Percentiles rank a stretch among this genome's conserved stretches.
Conservation (phyloP, 2,797 vertebrate genomes). For the Crypturellus tataupa region DNA sequence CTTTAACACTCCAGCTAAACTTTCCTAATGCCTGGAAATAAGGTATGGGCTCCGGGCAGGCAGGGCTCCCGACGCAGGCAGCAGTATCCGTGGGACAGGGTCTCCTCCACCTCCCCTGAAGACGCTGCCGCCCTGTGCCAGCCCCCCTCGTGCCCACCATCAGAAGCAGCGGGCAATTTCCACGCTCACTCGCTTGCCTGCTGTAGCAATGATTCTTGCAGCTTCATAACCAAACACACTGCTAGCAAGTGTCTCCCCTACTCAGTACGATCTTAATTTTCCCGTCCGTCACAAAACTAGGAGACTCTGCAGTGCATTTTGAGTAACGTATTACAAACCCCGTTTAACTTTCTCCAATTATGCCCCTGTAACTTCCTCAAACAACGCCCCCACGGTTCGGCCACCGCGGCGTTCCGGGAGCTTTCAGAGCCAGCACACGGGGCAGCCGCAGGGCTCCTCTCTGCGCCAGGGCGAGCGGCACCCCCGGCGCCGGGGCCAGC, state of each 20-base stretch:
- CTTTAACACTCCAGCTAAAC: neutral
- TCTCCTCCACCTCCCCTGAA: neutral
- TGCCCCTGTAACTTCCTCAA: fast-evolving
- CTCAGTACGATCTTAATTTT: fast-evolving
- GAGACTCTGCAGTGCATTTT: neutral
- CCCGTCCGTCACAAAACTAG: neutral
- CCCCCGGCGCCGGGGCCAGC: too few species aligned
- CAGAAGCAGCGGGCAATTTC: neutral
- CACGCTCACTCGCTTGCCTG: neutral
- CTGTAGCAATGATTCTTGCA: fast-evolving
- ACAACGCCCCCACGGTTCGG: fast-evolving
- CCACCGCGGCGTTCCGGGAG: fast-evolving
- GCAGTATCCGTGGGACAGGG: neutral
- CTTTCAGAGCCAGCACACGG: fast-evolving
- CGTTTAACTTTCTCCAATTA: neutral
- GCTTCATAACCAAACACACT: fast-evolving
- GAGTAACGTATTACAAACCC: neutral
- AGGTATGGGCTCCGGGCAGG: neutral
- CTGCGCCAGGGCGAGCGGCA: too few species aligned
- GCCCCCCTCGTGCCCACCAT: fast-evolving
- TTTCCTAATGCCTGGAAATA: neutral
- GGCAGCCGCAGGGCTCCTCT: too few species aligned
- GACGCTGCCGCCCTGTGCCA: neutral
- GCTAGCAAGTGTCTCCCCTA: neutral
- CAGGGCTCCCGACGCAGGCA: neutral